A percentile compares a stretch with the other conserved stretches of the same genome.
phyloP scores from a whole-genome alignment of 2,888 invertebrate genomes.

The Lasioglossum leucozonium region DNA sequence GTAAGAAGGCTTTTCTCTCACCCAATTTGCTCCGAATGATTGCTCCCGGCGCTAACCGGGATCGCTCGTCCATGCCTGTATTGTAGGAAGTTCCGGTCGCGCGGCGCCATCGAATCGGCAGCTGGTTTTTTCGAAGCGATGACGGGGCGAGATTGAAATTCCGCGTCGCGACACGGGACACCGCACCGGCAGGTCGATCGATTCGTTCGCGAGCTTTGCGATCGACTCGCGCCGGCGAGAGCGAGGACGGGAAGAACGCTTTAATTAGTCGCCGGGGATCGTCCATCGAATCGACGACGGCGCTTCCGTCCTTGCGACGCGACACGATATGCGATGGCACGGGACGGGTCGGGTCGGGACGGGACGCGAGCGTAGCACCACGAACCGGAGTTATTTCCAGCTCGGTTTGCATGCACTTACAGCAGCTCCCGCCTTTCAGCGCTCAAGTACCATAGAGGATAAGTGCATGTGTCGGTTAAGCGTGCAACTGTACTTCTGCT shows the following conservation, averaged over 20 bases:
- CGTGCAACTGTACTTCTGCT: conserved; percentile 35
- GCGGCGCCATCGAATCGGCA: neutral
- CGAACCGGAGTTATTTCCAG: conserved; percentile 49
- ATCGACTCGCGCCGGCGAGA: conserved; percentile 37
- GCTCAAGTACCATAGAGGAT: conserved; percentile 48
- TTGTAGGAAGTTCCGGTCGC: neutral
- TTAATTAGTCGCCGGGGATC: conserved; percentile 40
- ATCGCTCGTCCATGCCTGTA: neutral
- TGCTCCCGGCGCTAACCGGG: neutral
- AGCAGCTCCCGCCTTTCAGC: conserved; percentile 52
- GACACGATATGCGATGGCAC: neutral
- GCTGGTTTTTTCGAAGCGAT: neutral
- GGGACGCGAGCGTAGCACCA: conserved; percentile 38
- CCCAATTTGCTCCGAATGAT: neutral
- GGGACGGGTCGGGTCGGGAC: too few species aligned
- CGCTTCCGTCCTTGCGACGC: conserved; percentile 32
- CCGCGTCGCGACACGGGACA: neutral
- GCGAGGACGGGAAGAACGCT: conserved; percentile 35
- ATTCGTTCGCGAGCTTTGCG: neutral
- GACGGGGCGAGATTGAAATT: neutral
- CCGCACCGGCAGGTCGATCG: neutral
- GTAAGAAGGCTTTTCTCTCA: neutral
- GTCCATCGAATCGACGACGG: conserved; percentile 42
- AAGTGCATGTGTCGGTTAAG: conserved; percentile 60
- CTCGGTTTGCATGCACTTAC: conserved; percentile 56